A percentile compares a stretch with the other conserved stretches of the same genome.
These are phyloP conservation scores for Drosophila koepferae DNA, from an alignment of 2,888 invertebrate genomes.

Conservation along the genomic window DNA sequence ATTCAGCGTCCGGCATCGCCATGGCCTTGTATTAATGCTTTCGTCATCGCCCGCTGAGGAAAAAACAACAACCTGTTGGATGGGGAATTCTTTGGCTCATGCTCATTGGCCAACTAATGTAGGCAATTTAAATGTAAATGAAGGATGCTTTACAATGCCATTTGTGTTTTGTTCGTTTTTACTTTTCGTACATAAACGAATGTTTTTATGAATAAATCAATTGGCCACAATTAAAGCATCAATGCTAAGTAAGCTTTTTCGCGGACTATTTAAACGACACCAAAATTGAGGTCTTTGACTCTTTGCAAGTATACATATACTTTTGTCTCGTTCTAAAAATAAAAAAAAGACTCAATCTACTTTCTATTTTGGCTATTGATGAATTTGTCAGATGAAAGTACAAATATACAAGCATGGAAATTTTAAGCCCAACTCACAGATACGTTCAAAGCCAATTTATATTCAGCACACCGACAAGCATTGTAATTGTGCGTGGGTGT, in stretches of 20 bases:
- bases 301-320: conserved; percentile 56
- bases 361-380: conserved; percentile 37
- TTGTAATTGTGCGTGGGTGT: conserved; percentile 34
- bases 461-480: conserved; percentile 55
- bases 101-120: background rate
- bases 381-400: conserved; percentile 25
- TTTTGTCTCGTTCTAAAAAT: conserved; percentile 32
- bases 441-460: conserved; percentile 68
- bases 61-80: conserved; percentile 54
- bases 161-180: background rate
- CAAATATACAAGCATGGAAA: conserved; percentile 29
- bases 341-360: conserved; percentile 43
- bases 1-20: conserved; percentile 2
- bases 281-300: conserved; percentile 1
- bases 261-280: background rate
- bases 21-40: conserved; percentile 17
- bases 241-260: conserved; percentile 16
- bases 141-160: background rate
- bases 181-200: background rate
- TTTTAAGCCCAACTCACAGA: conserved; percentile 19
- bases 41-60: conserved; percentile 28
- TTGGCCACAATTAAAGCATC: conserved; percentile 25
- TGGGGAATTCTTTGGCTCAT: conserved; percentile 22
- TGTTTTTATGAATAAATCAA: conserved; percentile 15
- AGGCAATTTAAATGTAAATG: conserved; percentile 2